Evolutionary conservation across 2,888 invertebrate species (phyloP), one percentile per base, ranked within the genome.

Genomic region (Eupithecia tripunctaria): DNA sequence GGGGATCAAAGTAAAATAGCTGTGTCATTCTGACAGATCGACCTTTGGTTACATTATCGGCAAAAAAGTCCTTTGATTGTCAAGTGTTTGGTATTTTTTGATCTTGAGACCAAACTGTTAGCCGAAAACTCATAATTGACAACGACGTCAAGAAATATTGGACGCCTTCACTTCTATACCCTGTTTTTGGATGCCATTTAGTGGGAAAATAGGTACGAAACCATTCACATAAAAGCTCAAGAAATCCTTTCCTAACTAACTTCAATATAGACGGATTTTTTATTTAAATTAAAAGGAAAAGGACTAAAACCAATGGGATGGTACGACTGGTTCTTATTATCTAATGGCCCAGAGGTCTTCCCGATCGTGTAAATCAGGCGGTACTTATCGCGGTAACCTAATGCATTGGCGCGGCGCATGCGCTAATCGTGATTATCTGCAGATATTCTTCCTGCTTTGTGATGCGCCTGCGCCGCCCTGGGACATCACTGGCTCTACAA

Each of bases 401-500:
- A 71, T 64, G 69, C 69, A 38, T n/a, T 51, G 62, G 38, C 72
- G 63, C 68, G 25, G 68, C 59, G 72, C 75, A 72, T 75, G 70
- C 72, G 71, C 21, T 70, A 27, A 70, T 70, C 70, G 65, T 32
- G 59, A 62, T 70, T 51, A 75, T 72, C 75, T 72, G n/a, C 68
- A 62, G 69, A 75, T 75, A 68, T 72, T 43, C 68, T 71, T 51
- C 59, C 69, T 60, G 64, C 72, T 75, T 75, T 75, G 72, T 64
- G 67, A 38, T 59, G 29, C 15, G 64, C 69, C 47, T 59, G 29
- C 15, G 64, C 72, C 74, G 59, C 60, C 32, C 25, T 63, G 32
- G 63, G 29, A 21, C 47, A 10, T 21, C 10, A 10, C 21, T 64
- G n/a, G 64, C n/a, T 14, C 21, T 63, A 63, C 38, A 63, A 38